These are phyloP conservation scores for Hemicrepidius hirtus DNA, from an alignment of 2,888 invertebrate genomes.

Conservation along the genomic window DNA sequence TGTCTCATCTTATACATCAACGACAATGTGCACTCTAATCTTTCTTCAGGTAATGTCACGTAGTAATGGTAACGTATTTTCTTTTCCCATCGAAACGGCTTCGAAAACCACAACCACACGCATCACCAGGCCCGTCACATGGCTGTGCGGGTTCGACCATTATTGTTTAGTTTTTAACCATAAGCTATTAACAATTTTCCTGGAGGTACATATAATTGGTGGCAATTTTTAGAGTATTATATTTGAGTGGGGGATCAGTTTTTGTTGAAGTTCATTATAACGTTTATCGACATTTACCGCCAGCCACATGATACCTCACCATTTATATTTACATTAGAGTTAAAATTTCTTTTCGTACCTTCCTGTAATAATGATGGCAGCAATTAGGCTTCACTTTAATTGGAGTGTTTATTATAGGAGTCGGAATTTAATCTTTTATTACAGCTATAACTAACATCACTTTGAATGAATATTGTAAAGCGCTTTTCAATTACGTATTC, in stretches of 20 bases:
- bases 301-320: constrained; percentile 45
- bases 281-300: constrained; percentile 54
- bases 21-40: constrained; percentile 25
- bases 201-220: constrained; percentile 50
- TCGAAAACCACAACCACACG: constrained; percentile 51
- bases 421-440: constrained; percentile 4
- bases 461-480: constrained; percentile 11
- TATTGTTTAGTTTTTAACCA: constrained; percentile 50
- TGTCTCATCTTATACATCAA: constrained; percentile 23
- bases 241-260: constrained; percentile 43
- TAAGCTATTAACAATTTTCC: constrained; percentile 51
- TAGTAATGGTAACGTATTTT: constrained; percentile 49
- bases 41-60: constrained; percentile 40
- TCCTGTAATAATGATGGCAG: constrained; percentile 8
- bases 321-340: constrained; percentile 47
- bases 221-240: constrained; percentile 47
- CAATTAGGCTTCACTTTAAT: constrained; percentile 28
- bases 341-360: background rate
- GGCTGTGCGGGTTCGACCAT: constrained; percentile 39
- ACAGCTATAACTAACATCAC: constrained; percentile 15
- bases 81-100: constrained; percentile 34
- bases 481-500: constrained; percentile 31
- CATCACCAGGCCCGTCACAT: constrained; percentile 51
- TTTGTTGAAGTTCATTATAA: constrained; percentile 45
- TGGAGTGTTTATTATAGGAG: constrained; percentile 24